These are phyloP conservation scores for Ceriagrion tenellum DNA, from an alignment of 2,888 invertebrate species.

Conservation along the genomic window DNA sequence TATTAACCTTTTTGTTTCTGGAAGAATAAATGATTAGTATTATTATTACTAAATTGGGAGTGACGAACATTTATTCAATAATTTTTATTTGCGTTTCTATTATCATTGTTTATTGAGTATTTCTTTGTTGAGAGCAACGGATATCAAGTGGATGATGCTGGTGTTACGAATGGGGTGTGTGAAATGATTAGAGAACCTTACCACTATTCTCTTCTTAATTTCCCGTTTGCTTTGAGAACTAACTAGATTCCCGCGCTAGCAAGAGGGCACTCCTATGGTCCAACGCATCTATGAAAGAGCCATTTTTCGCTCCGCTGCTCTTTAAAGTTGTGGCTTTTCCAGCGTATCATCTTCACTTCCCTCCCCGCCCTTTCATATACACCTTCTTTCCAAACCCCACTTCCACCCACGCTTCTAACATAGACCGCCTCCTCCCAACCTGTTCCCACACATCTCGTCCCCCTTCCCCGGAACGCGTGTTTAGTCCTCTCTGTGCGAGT, in stretches of 20 bases:
- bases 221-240: too few relatives aligned
- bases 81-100: too few relatives aligned
- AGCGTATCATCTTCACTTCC: background rate
- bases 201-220: too few relatives aligned
- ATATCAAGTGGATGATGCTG: too few relatives aligned
- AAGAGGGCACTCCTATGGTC: background rate
- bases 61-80: too few relatives aligned
- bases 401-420: background rate
- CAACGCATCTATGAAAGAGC: background rate
- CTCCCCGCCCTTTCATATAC: background rate
- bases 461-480: background rate
- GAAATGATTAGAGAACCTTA: too few relatives aligned
- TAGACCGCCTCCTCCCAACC: background rate
- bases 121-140: too few relatives aligned
- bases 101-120: too few relatives aligned
- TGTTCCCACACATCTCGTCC: background rate
- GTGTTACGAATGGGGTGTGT: too few relatives aligned
- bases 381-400: background rate
- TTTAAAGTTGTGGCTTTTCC: background rate
- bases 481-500: background rate
- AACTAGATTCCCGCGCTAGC: background rate
- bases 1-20: too few relatives aligned
- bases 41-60: too few relatives aligned
- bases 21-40: too few relatives aligned
- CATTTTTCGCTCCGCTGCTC: conserved; percentile 11